Base-by-base conservation (phyloP, 2,797 vertebrate species). In the Manis pentadactyla region DNA sequence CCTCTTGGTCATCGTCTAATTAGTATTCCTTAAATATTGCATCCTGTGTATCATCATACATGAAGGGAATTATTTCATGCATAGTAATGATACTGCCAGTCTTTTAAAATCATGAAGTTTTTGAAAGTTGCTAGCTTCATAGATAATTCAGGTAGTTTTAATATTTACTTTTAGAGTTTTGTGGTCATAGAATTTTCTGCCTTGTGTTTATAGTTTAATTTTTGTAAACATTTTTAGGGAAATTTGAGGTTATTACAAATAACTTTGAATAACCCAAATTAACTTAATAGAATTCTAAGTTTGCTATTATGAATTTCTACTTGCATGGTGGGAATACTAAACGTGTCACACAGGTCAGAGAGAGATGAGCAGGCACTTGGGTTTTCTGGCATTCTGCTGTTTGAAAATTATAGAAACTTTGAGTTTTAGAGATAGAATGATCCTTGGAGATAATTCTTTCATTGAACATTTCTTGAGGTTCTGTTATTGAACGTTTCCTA, bases 161-260 rank as follows among this genome's bases (percentile, higher is more conserved):
- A 8, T 68, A 68, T 92, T 66, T 78, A 18, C 19, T 12, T 69
- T 78, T 79, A 74, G 42, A 85, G 34, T 31, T 64, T 37, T 71
- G 12, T 69, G n/a, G 37, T 46, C 31, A 19, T 18, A 74, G 55
- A 71, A 27, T 27, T 27, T 73, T 74, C 39, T 90, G 42, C 21
- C 37, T 90, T 87, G 55, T 92, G 46, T 92, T 83, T 91, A 51
- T 78, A 88, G 11, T 66, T 87, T 49, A 42, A 77, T 84, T 18
- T 55, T 57, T 9, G 49, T 81, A 79, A 86, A 74, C 46, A 74
- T n/a, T 75, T 49, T 49, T n/a, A 68, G 9, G 53, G 46, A 39
- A 55, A 46, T 94, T 18, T 75, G 77, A 51, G 37, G 19, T 81
- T 68, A 51, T 88, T 7, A 23, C 55, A 37, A 63, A 64, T 84